Evolutionary conservation across 2,797 vertebrate genomes (phyloP), one percentile per base, ranked within the genome.

Genomic region (Hyperoplus lanceolatus): DNA sequence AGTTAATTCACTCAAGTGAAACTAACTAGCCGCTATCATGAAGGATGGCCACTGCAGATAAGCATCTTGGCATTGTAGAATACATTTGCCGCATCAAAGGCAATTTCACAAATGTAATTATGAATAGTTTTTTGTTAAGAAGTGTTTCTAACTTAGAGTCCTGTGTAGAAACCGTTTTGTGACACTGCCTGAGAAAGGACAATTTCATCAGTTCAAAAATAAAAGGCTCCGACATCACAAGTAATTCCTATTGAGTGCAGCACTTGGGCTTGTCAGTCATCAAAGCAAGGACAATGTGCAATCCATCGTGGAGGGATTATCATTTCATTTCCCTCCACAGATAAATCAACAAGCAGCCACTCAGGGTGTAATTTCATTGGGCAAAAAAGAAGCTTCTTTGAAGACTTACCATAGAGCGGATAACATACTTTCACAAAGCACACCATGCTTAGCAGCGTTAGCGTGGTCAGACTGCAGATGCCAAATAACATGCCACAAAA

Each of bases 371-470:
- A 59, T 81, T 82, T 81, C 51, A 80, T 7, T 55, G 55, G 54
- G 39, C 21, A 67, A 57, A 70, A 79, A 79, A 29, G 2, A 3
- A 58, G 53, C 54, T 6, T 53, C 59, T 84, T 81, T 85, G 84
- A 83, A 80, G 76, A 80, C 92, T 95, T 93, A 96, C 96, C 96
- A 1, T 96, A 96, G 49, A 75, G 71, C 6, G 96, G 95, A 82
- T 93, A 95, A 80, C 96, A 96, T n/a, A 96, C 95, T 95, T 97
- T 96, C 70, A 96, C 91, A 82, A 95, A 96, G 85, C 95, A 96
- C 85, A 96, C 96, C 63, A 83, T 91, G 91, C 96, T 96, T 61
- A 96, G 90, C 76, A 97, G 83, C 10, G 96, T 96, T 8, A 96
- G 84, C 1, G 95, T 96, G 58, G 94, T 95, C 66, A 97, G 92